Evolutionary conservation across 1,140 invertebrate genomes (phyloP).

Genomic region (Lordiphosa collinella): DNA sequence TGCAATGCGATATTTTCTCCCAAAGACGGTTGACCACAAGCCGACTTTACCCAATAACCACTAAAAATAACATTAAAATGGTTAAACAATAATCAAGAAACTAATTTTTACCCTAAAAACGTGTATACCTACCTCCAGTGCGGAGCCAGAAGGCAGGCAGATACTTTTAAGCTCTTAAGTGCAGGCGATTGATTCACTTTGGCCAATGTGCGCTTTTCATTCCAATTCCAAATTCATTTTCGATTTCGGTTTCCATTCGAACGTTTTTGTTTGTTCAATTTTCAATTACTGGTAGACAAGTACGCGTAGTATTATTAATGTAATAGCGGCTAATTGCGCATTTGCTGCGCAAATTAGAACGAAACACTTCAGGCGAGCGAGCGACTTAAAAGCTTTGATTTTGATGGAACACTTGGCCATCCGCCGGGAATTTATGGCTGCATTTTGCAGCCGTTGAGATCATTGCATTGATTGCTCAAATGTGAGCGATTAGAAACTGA

Average conservation of each 20-base stretch:
- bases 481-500: slow-evolving; percentile 39
- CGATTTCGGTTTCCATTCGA: slow-evolving; percentile 33
- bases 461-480: slow-evolving; percentile 42
- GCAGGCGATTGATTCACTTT: slow-evolving; percentile 67
- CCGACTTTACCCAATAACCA: too few relatives aligned
- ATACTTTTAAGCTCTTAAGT: slow-evolving; percentile 70
- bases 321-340: slow-evolving; percentile 73
- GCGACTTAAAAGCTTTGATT: slow-evolving; percentile 72
- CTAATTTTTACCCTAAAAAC: too few relatives aligned
- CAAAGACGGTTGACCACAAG: too few relatives aligned
- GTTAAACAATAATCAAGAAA: too few relatives aligned
- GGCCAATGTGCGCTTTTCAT: slow-evolving; percentile 66
- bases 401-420: slow-evolving; percentile 65
- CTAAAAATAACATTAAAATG: too few relatives aligned
- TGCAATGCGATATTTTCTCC: too few relatives aligned
- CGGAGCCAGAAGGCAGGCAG: background rate
- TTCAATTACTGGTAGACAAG: slow-evolving; percentile 64
- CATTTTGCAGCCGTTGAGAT: slow-evolving; percentile 54
- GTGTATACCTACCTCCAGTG: too few relatives aligned
- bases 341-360: slow-evolving; percentile 65
- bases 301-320: slow-evolving; percentile 76
- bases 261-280: slow-evolving; percentile 18
- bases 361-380: slow-evolving; percentile 53
- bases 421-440: slow-evolving; percentile 41
- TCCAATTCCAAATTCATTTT: slow-evolving; percentile 56